Base-by-base conservation (phyloP, 2,797 vertebrate genomes). In the Sebastes goodei region DNA sequence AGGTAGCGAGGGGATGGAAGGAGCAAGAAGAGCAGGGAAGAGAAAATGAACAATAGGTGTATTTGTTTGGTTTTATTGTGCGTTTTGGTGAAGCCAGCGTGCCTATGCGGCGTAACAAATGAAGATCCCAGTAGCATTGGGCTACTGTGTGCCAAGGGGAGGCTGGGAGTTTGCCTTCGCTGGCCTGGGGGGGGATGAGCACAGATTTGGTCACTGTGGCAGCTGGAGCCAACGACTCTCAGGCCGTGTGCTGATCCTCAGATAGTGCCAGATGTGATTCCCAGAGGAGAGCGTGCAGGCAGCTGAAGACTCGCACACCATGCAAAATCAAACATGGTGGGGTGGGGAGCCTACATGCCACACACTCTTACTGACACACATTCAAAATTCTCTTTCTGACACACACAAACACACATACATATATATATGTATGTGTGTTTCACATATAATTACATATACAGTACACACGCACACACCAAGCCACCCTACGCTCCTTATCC, bases 41-140 rank as follows among this genome's bases (percentile, higher is more conserved):
- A 71, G 71, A 46, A 46, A 65, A 74, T 46, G 77, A 87, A 92
- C 71, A 91, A 90, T 68, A 21, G 70, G 17, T 74, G 67, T 72
- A 56, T 82, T 72, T 80, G 55, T 87, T 81, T 78, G 57, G 14
- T 56, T 49, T 63, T 17, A 53, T 84, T 84, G 81, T 83, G 69
- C 21, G 17, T 69, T 84, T 83, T 83, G 86, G 63, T 46, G 1
- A 70, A 70, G 78, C 14, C 2, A 2, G 38, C 64, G 69, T 78
- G 46, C 76, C 88, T 90, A 90, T 90, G 85, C 75, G 27, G n/a
- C 73, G 76, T 89, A 82, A 83, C 88, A 93, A 91, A 93, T 91
- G 81, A 84, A 81, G 85, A 86, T 89, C 93, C 87, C 87, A 78
- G 69, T 38, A 74, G 88, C 69, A 27, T 30, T 60, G 71, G 7